Evolutionary conservation across 2,797 vertebrate genomes (phyloP).

Genomic region (Molothrus aeneus): DNA sequence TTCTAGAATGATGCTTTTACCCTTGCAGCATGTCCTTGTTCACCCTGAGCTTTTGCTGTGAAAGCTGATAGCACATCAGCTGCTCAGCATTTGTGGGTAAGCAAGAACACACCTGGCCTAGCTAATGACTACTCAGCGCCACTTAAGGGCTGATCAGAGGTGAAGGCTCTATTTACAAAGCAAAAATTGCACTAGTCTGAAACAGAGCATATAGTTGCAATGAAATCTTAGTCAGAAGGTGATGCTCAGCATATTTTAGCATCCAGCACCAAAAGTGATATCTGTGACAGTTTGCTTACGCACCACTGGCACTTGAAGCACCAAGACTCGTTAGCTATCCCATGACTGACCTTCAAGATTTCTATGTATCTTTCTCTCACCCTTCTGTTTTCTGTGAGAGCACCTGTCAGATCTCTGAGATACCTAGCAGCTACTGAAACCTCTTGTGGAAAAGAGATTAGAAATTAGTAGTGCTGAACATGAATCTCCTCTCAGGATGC

Average conservation of each 20-base stretch:
- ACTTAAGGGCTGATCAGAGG: constrained; percentile 18
- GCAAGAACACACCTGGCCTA: constrained; percentile 50
- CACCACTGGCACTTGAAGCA: neutral
- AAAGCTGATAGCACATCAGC: constrained; percentile 9
- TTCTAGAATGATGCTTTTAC: neutral
- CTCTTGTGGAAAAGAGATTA: neutral
- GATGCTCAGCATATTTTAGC: constrained; percentile 9
- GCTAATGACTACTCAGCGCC: constrained; percentile 43
- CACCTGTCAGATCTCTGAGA: neutral
- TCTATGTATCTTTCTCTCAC: neutral
- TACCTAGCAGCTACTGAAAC: neutral
- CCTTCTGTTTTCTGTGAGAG: neutral
- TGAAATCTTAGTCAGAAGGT: neutral
- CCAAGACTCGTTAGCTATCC: neutral
- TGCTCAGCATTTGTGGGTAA: constrained; percentile 39
- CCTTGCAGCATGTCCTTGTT: constrained; percentile 15
- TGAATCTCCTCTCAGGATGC: neutral
- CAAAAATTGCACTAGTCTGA: neutral
- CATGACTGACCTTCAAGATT: neutral
- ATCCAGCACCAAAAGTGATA: neutral
- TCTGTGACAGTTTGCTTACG: neutral
- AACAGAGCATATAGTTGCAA: neutral
- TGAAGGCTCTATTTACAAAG: constrained; percentile 23
- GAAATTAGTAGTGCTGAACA: neutral
- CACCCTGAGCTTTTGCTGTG: neutral